These are phyloP conservation scores for Cyphomyrus plagiostoma DNA, from an alignment of 2,113 vertebrate genomes.

Conservation along the genomic window DNA sequence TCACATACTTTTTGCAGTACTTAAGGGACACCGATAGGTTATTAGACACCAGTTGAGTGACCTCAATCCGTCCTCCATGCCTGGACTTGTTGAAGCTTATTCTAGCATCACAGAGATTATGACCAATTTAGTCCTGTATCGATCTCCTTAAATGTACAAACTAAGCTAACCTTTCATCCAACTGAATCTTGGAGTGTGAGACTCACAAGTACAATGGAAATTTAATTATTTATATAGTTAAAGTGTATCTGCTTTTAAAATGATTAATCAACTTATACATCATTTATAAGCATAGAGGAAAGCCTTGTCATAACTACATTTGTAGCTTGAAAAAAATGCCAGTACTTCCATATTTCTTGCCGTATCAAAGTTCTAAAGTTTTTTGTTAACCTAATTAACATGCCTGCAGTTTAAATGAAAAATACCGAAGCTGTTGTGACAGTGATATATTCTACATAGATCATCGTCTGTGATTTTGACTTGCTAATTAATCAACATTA, in stretches of 20 bases:
- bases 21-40: background rate
- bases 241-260: background rate
- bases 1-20: background rate
- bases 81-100: background rate
- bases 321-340: constrained; percentile 38
- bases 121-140: background rate
- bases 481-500: constrained; percentile 70
- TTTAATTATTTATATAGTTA: background rate
- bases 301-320: constrained; percentile 14
- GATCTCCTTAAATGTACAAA: background rate
- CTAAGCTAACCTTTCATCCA: background rate
- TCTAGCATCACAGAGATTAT: background rate
- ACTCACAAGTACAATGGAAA: background rate
- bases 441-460: constrained; percentile 64
- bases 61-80: background rate
- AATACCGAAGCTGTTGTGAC: constrained; percentile 55
- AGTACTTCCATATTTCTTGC: constrained; percentile 39
- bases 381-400: constrained; percentile 57
- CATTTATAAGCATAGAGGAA: background rate
- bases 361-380: constrained; percentile 46
- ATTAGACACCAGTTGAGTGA: background rate
- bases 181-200: background rate
- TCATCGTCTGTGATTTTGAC: constrained; percentile 64
- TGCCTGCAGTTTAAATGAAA: constrained; percentile 56
- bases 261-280: background rate